A percentile compares a stretch with the other conserved stretches of the same genome.
phyloP scores from a whole-genome alignment of 23 tunicate species.

The Corella eumyota region DNA sequence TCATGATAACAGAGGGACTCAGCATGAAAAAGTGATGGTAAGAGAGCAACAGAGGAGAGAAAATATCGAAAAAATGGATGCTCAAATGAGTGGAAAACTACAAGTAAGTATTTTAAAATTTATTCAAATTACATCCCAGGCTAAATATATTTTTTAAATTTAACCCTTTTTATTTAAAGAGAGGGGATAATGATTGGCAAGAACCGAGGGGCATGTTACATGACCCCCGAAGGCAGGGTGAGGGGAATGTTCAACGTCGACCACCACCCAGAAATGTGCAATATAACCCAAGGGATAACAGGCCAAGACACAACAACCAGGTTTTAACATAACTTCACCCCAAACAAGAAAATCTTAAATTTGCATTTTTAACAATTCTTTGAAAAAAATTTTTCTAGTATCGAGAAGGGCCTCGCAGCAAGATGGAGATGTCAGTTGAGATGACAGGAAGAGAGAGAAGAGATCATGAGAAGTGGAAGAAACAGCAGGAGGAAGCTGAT shows the following conservation, averaged over 20 bases:
- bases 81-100: conserved; percentile 25
- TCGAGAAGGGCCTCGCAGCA: not conserved
- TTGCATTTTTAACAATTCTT: not conserved
- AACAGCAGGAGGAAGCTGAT: conserved; percentile 76
- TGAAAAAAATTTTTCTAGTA: not conserved
- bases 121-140: not conserved
- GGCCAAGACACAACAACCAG: conserved; percentile 10
- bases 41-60: conserved; percentile 30
- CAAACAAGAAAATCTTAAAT: not conserved
- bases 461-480: conserved; percentile 76
- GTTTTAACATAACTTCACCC: not conserved
- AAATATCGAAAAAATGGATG: conserved; percentile 52
- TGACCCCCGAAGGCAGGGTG: conserved; percentile 37
- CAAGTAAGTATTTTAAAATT: conserved; percentile 9
- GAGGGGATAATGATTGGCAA: conserved; percentile 39
- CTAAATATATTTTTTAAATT: not conserved
- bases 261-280: conserved; percentile 38
- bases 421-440: conserved; percentile 40
- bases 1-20: not conserved
- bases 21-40: conserved; percentile 5
- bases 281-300: conserved; percentile 24
- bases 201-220: conserved; percentile 32
- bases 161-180: conserved; percentile 8
- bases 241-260: conserved; percentile 18
- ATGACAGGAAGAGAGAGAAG: conserved; percentile 76